Evolutionary conservation across 1,140 invertebrate species (phyloP), one percentile per base, ranked within the genome.

Genomic region (Thaumatotibia leucotreta): DNA sequence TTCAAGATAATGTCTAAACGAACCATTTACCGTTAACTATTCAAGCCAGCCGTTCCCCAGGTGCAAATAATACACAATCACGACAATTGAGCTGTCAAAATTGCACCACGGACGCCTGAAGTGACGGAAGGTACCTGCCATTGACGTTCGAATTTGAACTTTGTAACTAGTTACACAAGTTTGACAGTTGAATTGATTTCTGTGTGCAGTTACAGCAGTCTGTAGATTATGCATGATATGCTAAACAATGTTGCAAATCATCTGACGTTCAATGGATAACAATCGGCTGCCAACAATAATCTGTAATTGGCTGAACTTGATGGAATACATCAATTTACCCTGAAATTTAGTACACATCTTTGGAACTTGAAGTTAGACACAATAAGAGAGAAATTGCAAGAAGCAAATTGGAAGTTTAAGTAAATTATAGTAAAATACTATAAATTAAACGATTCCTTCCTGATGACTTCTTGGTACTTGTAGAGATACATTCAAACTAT

Each of bases 1-100:
- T 45, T 20, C 35, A 39, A 39, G n/a, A 45, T 20, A 45, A 45
- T 45, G 14, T 5, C 14, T 45, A 45, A 45, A 45, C 39, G 39
- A 45, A 20, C 39, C 39, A 20, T 45, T 45, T 17, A 45, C 39
- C 39, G 39, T 45, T 45, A 45, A 45, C 39, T 45, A 45, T 45
- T 39, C 35, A 29, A 29, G 27, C 27, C 14, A 14, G 39, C 52
- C 10, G 29, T 58, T 58, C 14, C 52, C 52, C 52, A 27, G 52
- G 24, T 58, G 52, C 52, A 58, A 58, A 58, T 58, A 58, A 58
- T 27, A 58, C 52, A 27, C 27, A 58, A 58, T 58, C 24, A 58
- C 27, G 65, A 77, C 84, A 85, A 89, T 89, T 87, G 86, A 84
- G 70, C 75, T 80, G 82, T 87, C 86, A 81, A 72, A 77, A 78